Base-by-base conservation (phyloP, 1,140 invertebrate species). In the Drosophila parabipectinata region DNA sequence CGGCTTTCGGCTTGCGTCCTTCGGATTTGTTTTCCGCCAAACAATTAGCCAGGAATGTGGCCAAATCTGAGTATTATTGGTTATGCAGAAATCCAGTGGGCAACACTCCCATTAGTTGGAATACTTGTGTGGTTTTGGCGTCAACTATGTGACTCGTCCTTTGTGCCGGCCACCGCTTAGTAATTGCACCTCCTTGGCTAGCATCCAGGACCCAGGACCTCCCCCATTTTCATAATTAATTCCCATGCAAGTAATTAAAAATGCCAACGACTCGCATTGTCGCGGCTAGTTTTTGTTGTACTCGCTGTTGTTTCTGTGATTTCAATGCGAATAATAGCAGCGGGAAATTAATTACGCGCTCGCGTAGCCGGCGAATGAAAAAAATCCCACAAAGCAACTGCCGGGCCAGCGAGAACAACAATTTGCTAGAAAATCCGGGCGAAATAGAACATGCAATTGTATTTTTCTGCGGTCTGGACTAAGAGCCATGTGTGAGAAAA, bases 221-320 rank as follows among this genome's bases (percentile, higher is more conserved):
- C 48, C 14, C 41, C 45, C 37, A 58, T 51, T 77, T 78, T 82
- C 72, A 83, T 83, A 82, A 82, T 82, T 82, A 82, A 82, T 83
- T 78, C 66, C 57, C 64, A 82, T 83, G 79, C 74, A 74, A 74
- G 79, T 82, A 82, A 82, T 82, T 82, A 82, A 82, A 81, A 82
- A 82, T 82, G 79, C 79, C 79, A 82, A 58, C 68, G 79, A 79
- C 79, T 78, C 44, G 69, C 79, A 82, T 78, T 82, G 79, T 83
- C 63, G 74, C 60, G 79, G 69, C 79, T 63, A 74, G 58, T 69
- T 59, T 59, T 81, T 15, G n/a, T 44, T 15, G n/a, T 18, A 15
- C 14, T 73, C 60, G 28, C 50, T 58, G 32, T 28, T 71, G 30
- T 10, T 72, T 15, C 58, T 51, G 68, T 41, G 39, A 73, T 72